Base-by-base conservation (phyloP, 2,888 invertebrate genomes). In the Lasioglossum marginatum region DNA sequence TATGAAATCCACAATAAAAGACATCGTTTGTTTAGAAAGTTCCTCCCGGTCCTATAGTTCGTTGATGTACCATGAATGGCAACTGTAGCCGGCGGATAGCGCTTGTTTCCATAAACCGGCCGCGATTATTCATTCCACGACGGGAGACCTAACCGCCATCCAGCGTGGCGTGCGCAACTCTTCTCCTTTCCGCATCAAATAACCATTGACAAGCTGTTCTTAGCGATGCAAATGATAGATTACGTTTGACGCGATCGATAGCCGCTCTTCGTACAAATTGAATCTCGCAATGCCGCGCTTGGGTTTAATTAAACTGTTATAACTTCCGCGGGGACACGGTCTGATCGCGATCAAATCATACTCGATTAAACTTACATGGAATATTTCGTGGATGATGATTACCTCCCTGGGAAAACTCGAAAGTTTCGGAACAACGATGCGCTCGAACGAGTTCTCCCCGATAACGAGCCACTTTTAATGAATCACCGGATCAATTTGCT, bases 101-200 rank as follows among this genome's bases (percentile, higher is more conserved):
- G 23, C 75, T 45, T 57, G 75, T 57, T 74, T 40, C 34, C 57
- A n/a, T 60, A 76, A 84, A 79, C 77, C 75, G 83, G 63, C n/a
- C 77, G 87, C 75, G 84, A 79, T 81, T 80, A 82, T 83, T 87
- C 84, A 48, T 82, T 68, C 82, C 52, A 45, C 37, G 48, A 52
- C 27, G 45, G 34, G 23, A 23, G 27, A 63, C 31, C 43, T 48
- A 73, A 72, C 37, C 52, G 40, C 48, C 34, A 23, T 48, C 23
- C 48, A 66, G 27, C 34, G 14, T 43, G 5, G 23, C 27, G n/a
- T 10, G 31, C 19, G 14, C 14, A 23, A 66, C 31, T 72, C 19
- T 31, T 68, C 57, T n/a, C 40, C n/a, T 71, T 52, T 43, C 14
- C 6, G 16, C 34, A 45, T 77, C 63, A 68, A 82, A 82, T 77